Evolutionary conservation across 2,888 invertebrate genomes (phyloP).

Genomic region (Agriopis aurantiaria): DNA sequence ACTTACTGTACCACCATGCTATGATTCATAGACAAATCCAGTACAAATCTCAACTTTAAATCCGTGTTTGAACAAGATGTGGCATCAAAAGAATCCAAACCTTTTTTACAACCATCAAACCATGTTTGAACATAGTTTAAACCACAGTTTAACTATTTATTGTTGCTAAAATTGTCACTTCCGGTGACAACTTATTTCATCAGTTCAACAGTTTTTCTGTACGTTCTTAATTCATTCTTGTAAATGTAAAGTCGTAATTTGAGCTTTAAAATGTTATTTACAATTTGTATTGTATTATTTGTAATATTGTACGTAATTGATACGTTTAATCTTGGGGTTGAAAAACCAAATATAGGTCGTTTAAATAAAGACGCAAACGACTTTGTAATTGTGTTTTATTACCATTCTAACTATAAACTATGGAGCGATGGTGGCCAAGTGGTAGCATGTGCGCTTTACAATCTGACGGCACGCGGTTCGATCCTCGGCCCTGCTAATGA

Average conservation of each 20-base stretch:
- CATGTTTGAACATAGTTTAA: constrained; percentile 5
- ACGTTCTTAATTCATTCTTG: constrained; percentile 9
- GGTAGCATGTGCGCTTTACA: no score
- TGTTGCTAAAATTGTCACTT: constrained; percentile 42
- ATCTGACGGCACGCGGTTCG: no score
- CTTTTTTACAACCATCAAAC: constrained; percentile 7
- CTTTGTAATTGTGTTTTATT: not conserved
- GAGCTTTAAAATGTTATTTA: constrained; percentile 33
- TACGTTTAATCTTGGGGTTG: constrained; percentile 2
- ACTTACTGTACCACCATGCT: not conserved
- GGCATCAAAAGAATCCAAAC: constrained; percentile 17
- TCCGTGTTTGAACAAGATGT: constrained; percentile 15
- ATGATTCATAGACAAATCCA: not conserved
- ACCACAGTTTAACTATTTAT: constrained; percentile 35
- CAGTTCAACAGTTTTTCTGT: constrained; percentile 13
- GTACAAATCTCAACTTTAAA: not conserved
- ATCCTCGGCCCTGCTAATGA: no score
- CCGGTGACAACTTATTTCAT: constrained; percentile 41
- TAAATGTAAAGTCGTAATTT: constrained; percentile 24
- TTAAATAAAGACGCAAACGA: not conserved
- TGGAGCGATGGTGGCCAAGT: no score
- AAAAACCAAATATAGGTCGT: not conserved
- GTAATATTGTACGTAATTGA: constrained; percentile 19
- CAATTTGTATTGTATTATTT: constrained; percentile 19
- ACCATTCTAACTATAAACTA: not conserved